phyloP scores from a whole-genome alignment of 37 sponge, comb jelly and placozoan genomes.

The Aplysina aerophoba region DNA sequence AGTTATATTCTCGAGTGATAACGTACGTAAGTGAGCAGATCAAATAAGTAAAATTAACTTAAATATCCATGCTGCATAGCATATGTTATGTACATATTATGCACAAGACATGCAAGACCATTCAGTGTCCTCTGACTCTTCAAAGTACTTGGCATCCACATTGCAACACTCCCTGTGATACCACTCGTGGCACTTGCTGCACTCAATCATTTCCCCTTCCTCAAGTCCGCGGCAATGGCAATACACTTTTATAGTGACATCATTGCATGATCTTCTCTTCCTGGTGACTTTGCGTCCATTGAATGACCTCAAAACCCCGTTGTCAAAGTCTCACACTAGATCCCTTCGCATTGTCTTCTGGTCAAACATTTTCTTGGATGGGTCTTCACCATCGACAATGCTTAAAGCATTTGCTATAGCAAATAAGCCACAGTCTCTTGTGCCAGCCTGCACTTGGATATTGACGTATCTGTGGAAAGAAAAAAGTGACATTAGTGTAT shows the following conservation, averaged over 20 bases:
- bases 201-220: conserved; percentile 14
- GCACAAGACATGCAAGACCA: conserved; percentile 14
- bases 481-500: no score
- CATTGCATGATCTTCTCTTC: background rate
- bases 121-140: background rate
- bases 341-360: conserved; percentile 10
- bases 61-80: no score
- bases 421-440: background rate
- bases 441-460: background rate
- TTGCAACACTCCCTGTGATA: background rate
- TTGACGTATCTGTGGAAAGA: conserved; percentile 16
- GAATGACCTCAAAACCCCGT: background rate
- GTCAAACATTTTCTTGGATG: background rate
- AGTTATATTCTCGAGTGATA: no score
- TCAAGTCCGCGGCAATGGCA: conserved; percentile 5
- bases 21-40: no score
- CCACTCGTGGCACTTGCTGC: conserved; percentile 13
- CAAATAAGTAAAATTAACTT: no score
- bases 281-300: background rate
- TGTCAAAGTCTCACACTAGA: background rate
- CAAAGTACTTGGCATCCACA: background rate
- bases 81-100: no score
- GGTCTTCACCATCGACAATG: background rate
- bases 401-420: conserved; percentile 5
- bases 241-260: background rate